Percentiles rank a stretch among this genome's conserved stretches.
phyloP scores from a whole-genome alignment of 2,888 invertebrate species.

The Erebia ligea region DNA sequence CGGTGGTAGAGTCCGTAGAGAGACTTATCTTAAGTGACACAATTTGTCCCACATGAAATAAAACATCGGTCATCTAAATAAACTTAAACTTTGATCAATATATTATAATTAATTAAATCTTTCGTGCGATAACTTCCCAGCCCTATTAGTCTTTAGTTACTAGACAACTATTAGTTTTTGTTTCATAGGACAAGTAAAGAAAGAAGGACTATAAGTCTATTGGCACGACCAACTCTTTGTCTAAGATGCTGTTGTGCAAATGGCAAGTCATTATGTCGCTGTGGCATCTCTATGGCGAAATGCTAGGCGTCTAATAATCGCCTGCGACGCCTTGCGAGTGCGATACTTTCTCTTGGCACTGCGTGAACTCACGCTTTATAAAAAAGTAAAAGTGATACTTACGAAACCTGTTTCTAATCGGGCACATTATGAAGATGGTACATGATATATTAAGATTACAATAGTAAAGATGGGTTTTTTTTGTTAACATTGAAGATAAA shows the following conservation, averaged over 20 bases:
- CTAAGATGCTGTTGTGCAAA: slow-evolving; percentile 33
- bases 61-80: no score
- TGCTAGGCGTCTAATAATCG: slow-evolving; percentile 48
- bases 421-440: slow-evolving; percentile 8
- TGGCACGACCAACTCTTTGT: slow-evolving; percentile 16
- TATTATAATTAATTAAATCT: no score
- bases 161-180: no score
- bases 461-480: neutral
- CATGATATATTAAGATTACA: neutral
- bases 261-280: slow-evolving; percentile 29
- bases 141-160: no score
- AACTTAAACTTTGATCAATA: no score
- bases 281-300: slow-evolving; percentile 37
- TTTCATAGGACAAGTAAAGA: no score
- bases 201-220: no score
- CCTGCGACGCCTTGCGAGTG: slow-evolving; percentile 40
- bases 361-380: slow-evolving; percentile 43
- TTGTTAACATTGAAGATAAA: no score
- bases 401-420: slow-evolving; percentile 52
- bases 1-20: no score
- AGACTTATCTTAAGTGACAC: no score
- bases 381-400: slow-evolving; percentile 69
- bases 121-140: no score
- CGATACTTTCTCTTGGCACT: slow-evolving; percentile 51
- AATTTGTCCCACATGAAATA: no score